Percentiles rank a stretch among this genome's conserved stretches.
Evolutionary conservation across 2,113 vertebrate genomes (phyloP).

Genomic region (Silurus asotus): DNA sequence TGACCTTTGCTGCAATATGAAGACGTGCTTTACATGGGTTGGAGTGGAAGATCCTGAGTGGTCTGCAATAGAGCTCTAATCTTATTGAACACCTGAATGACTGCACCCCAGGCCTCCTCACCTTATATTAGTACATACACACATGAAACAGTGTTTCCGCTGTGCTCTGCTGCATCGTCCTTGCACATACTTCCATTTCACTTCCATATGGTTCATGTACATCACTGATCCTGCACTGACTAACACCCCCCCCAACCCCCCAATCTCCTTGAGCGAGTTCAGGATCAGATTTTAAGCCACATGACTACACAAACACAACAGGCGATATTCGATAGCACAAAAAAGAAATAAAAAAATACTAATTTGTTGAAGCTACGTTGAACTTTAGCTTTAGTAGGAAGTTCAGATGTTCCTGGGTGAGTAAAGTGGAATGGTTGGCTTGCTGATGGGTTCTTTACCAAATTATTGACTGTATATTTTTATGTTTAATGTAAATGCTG

Average conservation of each 20-base stretch:
- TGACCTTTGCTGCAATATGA: too few species aligned
- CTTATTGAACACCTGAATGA: too few species aligned
- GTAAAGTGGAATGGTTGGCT: neutral
- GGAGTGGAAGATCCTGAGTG: too few species aligned
- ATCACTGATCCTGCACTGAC: neutral
- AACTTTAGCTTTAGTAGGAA: conserved; percentile 29
- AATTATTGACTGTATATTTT: too few species aligned
- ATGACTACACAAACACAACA: conserved; percentile 42
- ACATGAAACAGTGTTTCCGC: neutral
- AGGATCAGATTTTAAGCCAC: conserved; percentile 40
- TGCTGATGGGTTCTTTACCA: conserved; percentile 25
- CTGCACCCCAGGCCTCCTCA: too few species aligned
- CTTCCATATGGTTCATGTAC: conserved; percentile 50
- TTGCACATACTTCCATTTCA: conserved; percentile 19
- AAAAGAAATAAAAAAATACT: conserved; percentile 2
- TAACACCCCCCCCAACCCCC: neutral
- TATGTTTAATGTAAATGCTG: too few species aligned
- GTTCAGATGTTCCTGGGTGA: neutral
- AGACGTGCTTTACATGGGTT: too few species aligned
- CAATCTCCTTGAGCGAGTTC: neutral
- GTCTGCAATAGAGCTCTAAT: too few species aligned
- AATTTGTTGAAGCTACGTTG: conserved; percentile 29
- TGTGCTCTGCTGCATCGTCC: neutral
- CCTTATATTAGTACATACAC: too few species aligned
- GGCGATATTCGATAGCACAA: conserved; percentile 27